Conservation (phyloP, 2,797 vertebrate genomes). For the Xerus rutilus region DNA sequence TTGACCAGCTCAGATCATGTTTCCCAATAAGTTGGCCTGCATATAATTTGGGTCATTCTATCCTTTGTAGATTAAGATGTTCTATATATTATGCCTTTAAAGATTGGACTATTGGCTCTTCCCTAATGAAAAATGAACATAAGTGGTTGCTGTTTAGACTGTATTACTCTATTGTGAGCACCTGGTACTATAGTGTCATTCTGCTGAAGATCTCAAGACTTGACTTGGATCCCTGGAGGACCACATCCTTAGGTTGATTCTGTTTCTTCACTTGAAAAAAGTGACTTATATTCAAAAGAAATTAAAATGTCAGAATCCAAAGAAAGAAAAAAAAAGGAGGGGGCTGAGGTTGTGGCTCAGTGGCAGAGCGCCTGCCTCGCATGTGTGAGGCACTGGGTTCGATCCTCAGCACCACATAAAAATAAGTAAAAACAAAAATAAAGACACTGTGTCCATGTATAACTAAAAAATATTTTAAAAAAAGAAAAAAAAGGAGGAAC, state of each 20-base stretch:
- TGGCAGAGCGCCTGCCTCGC: too few species aligned
- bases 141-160: conserved; percentile 4
- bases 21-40: background rate
- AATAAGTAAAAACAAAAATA: too few species aligned
- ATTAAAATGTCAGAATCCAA: conserved; percentile 70
- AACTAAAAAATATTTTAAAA: too few species aligned
- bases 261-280: conserved; percentile 59
- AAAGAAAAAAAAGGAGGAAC: background rate
- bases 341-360: too few species aligned
- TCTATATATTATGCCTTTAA: background rate
- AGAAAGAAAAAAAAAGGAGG: background rate
- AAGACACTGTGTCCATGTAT: too few species aligned
- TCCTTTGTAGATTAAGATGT: conserved; percentile 9
- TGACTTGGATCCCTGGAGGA: conserved; percentile 8
- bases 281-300: conserved; percentile 33
- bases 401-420: too few species aligned
- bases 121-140: conserved; percentile 51
- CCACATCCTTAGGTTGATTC: conserved; percentile 32
- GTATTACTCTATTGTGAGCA: background rate
- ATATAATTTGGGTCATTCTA: background rate
- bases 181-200: background rate
- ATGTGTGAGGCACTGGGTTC: too few species aligned
- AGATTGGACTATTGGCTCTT: conserved; percentile 5
- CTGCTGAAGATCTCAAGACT: background rate
- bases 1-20: background rate